A percentile compares a stretch with the other conserved stretches of the same genome.
Evolutionary conservation across 2,113 vertebrate species (phyloP).

Genomic region (Neodon shergylaensis): DNA sequence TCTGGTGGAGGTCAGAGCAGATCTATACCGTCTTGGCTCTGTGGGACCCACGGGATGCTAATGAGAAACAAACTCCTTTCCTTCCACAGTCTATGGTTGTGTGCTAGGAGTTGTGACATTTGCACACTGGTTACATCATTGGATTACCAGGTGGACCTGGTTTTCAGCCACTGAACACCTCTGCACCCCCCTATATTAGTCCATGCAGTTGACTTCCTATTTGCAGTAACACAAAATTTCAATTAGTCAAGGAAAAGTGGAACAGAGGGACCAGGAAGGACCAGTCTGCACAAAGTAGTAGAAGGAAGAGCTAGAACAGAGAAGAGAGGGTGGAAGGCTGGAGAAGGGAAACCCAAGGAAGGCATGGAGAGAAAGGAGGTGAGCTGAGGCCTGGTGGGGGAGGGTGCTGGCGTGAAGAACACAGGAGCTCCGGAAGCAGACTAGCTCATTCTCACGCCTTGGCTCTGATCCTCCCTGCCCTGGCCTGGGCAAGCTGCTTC

Average conservation of each 20-base stretch:
- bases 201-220: not conserved
- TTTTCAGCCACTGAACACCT: not conserved
- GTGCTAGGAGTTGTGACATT: rapidly evolving
- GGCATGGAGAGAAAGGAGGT: too few relatives aligned
- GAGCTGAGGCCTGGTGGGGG: too few relatives aligned
- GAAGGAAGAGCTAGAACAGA: not conserved
- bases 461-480: not conserved
- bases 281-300: not conserved
- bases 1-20: not conserved
- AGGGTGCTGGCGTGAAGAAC: not conserved
- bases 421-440: not conserved
- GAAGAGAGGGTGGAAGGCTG: not conserved
- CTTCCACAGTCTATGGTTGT: rapidly evolving
- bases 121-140: not conserved
- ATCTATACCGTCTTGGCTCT: not conserved
- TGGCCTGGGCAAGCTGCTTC: not conserved
- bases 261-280: not conserved
- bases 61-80: rapidly evolving
- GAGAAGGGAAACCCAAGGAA: too few relatives aligned
- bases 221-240: not conserved
- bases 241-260: not conserved
- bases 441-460: not conserved
- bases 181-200: not conserved
- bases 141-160: not conserved
- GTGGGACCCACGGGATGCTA: not conserved